Conservation (phyloP, 1,140 invertebrate genomes). For the Holcopasites calliopsidis region DNA sequence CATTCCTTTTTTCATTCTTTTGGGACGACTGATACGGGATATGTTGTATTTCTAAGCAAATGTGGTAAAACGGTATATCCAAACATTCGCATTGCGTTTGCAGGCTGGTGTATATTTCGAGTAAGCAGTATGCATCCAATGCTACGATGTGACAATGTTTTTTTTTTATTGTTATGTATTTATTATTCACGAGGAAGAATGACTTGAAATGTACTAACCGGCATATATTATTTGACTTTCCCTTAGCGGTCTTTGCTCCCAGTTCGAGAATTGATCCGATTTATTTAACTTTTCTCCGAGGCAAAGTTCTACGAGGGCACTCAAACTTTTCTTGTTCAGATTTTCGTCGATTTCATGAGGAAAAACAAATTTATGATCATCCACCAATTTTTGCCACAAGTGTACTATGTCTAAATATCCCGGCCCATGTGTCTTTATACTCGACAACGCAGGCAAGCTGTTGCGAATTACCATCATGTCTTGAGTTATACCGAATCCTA, state of each 20-base stretch:
- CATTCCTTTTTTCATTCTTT: conserved; percentile 67
- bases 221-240: conserved; percentile 89
- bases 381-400: conserved; percentile 80
- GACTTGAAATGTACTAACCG: conserved; percentile 73
- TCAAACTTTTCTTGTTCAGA: conserved; percentile 80
- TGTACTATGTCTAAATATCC: conserved; percentile 80
- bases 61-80: conserved; percentile 82
- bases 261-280: conserved; percentile 92
- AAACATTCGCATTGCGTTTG: conserved; percentile 77
- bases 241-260: conserved; percentile 89
- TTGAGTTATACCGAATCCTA: conserved; percentile 82
- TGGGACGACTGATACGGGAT: conserved; percentile 71
- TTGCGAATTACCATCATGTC: conserved; percentile 82
- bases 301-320: conserved; percentile 86
- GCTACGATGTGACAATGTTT: conserved; percentile 78
- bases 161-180: not conserved
- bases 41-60: conserved; percentile 79
- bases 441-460: conserved; percentile 79
- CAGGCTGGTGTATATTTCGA: conserved; percentile 86
- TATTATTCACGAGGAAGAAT: not conserved
- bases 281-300: conserved; percentile 88
- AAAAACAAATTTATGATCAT: conserved; percentile 78
- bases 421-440: conserved; percentile 72
- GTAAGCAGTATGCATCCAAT: conserved; percentile 88
- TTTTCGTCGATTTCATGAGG: conserved; percentile 76